Evolutionary conservation across 2,113 vertebrate genomes (phyloP), one percentile per base, ranked within the genome.

Genomic region (Aptenodytes forsteri): DNA sequence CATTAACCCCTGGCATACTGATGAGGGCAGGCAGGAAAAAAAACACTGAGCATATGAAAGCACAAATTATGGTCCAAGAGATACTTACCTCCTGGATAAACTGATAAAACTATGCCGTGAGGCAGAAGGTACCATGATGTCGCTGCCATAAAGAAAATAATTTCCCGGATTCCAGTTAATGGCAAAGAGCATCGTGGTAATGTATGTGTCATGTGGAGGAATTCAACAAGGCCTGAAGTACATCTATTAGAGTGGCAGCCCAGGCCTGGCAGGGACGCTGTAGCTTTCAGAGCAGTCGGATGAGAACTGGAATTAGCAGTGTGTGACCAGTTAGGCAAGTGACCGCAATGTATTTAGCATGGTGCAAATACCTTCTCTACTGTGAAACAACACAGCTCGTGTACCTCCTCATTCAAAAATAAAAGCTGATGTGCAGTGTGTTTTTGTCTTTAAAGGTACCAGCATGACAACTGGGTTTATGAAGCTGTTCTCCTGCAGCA

Each of bases 1-100:
- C 83, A 61, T 91, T 97, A 95, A 96, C 80, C 83, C 89, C 49
- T 76, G 88, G 89, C 58, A 75, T 9, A 46, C 44, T 85, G 62
- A 52, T 0, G 20, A 92, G 58, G 73, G 36, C 47, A 65, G 42
- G 52, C 65, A 92, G 67, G 65, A n/a, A 56, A 38, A 49, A 69
- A 75, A 66, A 2, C 4, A 12, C 54, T 69, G 64, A 80, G 29
- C 10, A 13, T 5, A 29, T 30, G 71, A 83, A 75, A 75, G 80
- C 44, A 84, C 27, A 75, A 82, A 61, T 15, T 20, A 75, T 29
- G 58, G 34, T 55, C 84, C 44, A 56, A 85, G 65, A 89, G 81
- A 55, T 40, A 34, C 30, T 85, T 21, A 6, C 49, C 27, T 79
- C 73, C 73, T 83, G 32, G 61, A 52, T 59, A 72, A 91, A 88